A percentile compares a stretch with the other conserved stretches of the same genome.
These are phyloP conservation scores for Sycophaga agraensis DNA, from an alignment of 1,140 invertebrate genomes.

Conservation along the genomic window DNA sequence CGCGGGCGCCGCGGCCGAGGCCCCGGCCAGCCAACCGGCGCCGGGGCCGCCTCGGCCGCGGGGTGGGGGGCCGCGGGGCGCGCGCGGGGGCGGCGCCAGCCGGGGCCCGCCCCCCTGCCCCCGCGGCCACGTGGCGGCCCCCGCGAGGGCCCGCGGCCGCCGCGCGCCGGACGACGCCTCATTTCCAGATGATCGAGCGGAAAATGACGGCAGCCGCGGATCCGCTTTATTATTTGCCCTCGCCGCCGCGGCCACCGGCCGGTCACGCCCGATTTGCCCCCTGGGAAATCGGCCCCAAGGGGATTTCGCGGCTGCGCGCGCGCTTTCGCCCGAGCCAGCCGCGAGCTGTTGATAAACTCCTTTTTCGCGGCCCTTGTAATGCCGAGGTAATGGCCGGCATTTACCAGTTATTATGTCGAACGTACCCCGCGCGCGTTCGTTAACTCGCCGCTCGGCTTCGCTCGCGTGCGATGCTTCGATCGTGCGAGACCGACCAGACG, in stretches of 20 bases:
- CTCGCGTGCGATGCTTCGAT: not conserved
- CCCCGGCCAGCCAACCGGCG: not conserved
- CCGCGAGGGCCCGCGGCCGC: not conserved
- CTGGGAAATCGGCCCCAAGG: too few species aligned
- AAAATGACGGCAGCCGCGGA: constrained; percentile 22
- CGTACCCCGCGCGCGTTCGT: not conserved
- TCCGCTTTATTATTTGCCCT: not conserved
- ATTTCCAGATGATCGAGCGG: constrained; percentile 23
- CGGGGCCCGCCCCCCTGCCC: not conserved
- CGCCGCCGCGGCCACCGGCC: not conserved
- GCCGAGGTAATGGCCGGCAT: constrained; percentile 6
- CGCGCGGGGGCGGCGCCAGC: not conserved
- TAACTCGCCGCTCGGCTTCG: too few species aligned
- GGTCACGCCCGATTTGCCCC: constrained; percentile 19
- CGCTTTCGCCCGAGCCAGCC: too few species aligned
- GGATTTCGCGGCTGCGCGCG: too few species aligned
- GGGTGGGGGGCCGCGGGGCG: not conserved
- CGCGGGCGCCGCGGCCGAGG: not conserved
- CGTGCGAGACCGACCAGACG: not conserved
- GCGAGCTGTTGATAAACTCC: constrained; percentile 21
- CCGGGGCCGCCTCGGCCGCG: not conserved
- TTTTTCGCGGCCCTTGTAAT: constrained; percentile 9
- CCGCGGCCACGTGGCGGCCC: too few species aligned
- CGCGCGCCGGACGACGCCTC: constrained; percentile 15
- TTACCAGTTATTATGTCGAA: not conserved